A percentile compares a stretch with the other conserved stretches of the same genome.
phyloP scores from a whole-genome alignment of 2,113 vertebrate genomes.

The Nesoenas mayeri region DNA sequence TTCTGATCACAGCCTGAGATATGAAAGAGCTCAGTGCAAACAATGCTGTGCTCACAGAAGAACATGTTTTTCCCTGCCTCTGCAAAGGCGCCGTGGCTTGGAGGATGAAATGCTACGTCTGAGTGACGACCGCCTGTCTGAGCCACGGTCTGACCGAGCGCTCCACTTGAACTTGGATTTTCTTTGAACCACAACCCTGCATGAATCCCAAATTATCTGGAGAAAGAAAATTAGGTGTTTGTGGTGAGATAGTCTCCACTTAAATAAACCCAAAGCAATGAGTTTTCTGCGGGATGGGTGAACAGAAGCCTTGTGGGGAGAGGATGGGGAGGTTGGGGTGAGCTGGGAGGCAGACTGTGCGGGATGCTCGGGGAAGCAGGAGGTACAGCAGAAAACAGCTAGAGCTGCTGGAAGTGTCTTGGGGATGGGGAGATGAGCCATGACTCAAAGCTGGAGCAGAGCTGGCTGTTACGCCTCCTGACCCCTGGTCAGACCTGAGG shows the following conservation, averaged over 20 bases:
- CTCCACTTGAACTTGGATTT: slow-evolving; percentile 22
- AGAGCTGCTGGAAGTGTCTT: neutral
- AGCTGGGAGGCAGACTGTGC: neutral
- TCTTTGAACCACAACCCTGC: slow-evolving; percentile 34
- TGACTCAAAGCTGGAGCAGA: neutral
- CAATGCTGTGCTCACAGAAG: neutral
- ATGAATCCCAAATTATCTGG: slow-evolving; percentile 24
- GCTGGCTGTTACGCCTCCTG: fast-evolving
- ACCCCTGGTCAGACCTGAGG: fast-evolving
- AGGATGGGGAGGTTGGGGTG: neutral
- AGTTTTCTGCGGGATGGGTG: slow-evolving; percentile 32
- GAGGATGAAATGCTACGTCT: neutral
- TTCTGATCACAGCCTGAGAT: neutral
- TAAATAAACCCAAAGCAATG: slow-evolving; percentile 58
- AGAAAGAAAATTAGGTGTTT: slow-evolving; percentile 59
- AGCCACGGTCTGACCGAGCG: neutral
- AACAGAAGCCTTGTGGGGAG: slow-evolving; percentile 19
- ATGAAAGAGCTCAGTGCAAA: neutral
- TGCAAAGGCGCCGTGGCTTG: neutral
- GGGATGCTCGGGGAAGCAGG: neutral
- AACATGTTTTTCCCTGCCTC: neutral
- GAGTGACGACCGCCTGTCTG: neutral
- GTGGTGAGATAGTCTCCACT: slow-evolving; percentile 73
- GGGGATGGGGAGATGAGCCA: neutral
- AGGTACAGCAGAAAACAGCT: neutral